phyloP scores from a whole-genome alignment of 2,113 vertebrate species.

The Anser brachyrhynchus region DNA sequence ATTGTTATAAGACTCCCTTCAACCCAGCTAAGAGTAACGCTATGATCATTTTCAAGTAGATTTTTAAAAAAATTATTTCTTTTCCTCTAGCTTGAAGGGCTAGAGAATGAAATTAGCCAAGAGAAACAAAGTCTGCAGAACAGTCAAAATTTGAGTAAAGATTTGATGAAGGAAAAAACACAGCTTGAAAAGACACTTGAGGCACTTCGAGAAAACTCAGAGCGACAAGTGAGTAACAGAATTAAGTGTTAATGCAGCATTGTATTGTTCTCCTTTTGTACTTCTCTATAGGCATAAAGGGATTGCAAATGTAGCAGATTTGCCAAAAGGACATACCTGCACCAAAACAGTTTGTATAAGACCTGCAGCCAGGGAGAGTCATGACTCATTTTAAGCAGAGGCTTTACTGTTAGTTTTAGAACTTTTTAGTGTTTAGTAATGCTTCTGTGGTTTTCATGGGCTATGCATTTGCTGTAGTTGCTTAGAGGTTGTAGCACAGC shows the following conservation, averaged over 20 bases:
- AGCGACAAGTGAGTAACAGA: constrained; percentile 86
- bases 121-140: constrained; percentile 89
- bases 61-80: background rate
- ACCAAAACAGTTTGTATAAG: background rate
- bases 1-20: background rate
- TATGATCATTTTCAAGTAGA: background rate
- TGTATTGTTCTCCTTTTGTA: background rate
- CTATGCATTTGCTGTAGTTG: background rate
- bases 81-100: constrained; percentile 84
- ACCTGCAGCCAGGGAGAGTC: background rate
- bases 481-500: background rate
- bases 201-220: constrained; percentile 91
- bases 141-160: constrained; percentile 88
- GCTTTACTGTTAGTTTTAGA: background rate
- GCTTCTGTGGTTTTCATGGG: background rate
- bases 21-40: background rate
- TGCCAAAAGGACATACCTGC: background rate
- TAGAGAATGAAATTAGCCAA: constrained; percentile 84
- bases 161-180: constrained; percentile 96
- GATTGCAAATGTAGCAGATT: background rate
- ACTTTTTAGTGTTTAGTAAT: background rate
- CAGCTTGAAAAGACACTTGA: constrained; percentile 95
- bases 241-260: background rate
- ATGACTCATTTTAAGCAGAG: background rate
- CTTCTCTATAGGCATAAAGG: background rate